Conservation (phyloP, 1,140 invertebrate genomes). For the Caerostris extrusa region DNA sequence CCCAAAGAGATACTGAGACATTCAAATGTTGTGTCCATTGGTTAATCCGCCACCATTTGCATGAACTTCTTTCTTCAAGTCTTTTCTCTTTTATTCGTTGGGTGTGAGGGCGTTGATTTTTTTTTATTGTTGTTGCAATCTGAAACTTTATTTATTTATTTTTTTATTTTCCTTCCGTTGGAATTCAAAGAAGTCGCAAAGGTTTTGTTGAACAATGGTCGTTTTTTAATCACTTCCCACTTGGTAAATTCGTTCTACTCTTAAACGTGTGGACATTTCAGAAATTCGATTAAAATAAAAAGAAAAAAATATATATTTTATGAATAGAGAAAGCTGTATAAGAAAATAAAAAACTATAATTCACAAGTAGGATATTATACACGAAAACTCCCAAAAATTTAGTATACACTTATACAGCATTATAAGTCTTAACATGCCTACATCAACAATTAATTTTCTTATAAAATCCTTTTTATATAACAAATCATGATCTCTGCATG, state of each 20-base stretch:
- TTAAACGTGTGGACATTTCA: neutral
- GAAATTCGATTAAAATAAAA: too few species aligned
- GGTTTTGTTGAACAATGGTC: neutral
- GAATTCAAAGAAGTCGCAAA: neutral
- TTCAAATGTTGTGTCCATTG: neutral
- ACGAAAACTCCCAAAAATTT: too few species aligned
- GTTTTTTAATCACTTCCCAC: neutral
- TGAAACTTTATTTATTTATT: neutral
- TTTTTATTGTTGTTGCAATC: neutral
- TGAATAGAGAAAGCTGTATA: too few species aligned
- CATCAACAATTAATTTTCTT: too few species aligned
- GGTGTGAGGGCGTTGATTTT: neutral
- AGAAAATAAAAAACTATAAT: too few species aligned
- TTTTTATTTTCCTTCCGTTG: neutral
- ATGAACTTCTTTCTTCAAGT: slow-evolving; percentile 3
- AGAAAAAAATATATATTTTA: too few species aligned
- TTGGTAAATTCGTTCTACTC: neutral
- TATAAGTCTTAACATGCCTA: too few species aligned
- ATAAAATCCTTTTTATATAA: too few species aligned
- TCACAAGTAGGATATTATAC: too few species aligned
- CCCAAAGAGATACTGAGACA: neutral
- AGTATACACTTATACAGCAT: too few species aligned
- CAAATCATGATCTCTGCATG: too few species aligned
- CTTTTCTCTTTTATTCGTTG: neutral
- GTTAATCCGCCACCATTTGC: slow-evolving; percentile 16